phyloP scores from a whole-genome alignment of 2,888 invertebrate genomes.

The Nipponacmea schrenckii region DNA sequence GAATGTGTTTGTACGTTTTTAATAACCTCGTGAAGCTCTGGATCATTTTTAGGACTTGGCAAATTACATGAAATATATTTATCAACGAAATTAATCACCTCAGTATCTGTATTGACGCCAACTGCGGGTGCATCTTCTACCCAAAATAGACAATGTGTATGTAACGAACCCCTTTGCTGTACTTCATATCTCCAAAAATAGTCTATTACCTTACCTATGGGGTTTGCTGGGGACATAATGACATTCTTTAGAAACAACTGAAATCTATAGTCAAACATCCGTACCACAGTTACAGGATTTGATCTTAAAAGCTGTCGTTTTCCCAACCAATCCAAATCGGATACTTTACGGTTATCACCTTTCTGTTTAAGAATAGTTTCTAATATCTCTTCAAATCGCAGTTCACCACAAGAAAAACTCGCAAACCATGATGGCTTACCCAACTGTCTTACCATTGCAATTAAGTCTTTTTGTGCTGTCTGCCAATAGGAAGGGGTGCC shows the following conservation, averaged over 20 bases:
- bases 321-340: conserved; percentile 19
- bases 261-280: conserved; percentile 41
- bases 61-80: conserved; percentile 28
- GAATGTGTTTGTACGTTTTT: conserved; percentile 23
- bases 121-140: conserved; percentile 34
- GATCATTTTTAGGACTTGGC: conserved; percentile 23
- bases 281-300: conserved; percentile 42
- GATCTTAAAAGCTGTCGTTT: conserved; percentile 16
- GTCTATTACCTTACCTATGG: conserved; percentile 35
- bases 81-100: conserved; percentile 29
- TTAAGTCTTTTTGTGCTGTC: conserved; percentile 24
- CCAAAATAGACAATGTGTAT: conserved; percentile 40
- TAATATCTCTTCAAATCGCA: conserved; percentile 22
- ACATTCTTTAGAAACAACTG: conserved; percentile 27
- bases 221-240: conserved; percentile 23
- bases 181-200: conserved; percentile 40
- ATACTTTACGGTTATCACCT: neutral
- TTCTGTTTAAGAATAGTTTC: conserved; percentile 19
- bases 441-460: conserved; percentile 39
- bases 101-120: conserved; percentile 26
- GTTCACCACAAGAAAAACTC: conserved; percentile 32
- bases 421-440: conserved; percentile 34
- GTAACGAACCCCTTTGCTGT: conserved; percentile 41
- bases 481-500: conserved; percentile 13
- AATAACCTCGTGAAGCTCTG: conserved; percentile 17